A percentile compares a stretch with the other conserved stretches of the same genome.
Conservation (phyloP, 2,797 vertebrate species). For the Sebastes miniatus region DNA sequence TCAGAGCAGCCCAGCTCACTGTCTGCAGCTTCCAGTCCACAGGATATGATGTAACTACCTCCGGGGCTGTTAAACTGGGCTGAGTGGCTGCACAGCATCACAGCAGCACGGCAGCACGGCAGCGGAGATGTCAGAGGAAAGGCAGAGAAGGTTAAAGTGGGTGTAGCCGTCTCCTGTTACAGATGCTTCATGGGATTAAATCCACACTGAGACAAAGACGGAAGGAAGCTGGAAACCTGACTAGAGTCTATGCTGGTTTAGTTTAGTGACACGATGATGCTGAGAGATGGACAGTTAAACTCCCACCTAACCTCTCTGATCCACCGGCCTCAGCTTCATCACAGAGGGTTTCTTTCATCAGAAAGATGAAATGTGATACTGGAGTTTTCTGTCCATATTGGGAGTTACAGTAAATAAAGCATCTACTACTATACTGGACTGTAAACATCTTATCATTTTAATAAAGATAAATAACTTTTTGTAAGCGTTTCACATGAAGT, state of each 20-base stretch:
- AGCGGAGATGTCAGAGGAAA: not conserved
- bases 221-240: not conserved
- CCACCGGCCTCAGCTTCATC: not conserved
- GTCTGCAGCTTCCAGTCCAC: not conserved
- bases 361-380: not conserved
- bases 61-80: not conserved
- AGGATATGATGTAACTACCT: constrained; percentile 24
- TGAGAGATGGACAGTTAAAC: no score
- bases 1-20: not conserved
- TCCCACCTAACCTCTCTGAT: not conserved
- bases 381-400: no score
- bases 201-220: not conserved
- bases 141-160: not conserved
- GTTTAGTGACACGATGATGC: not conserved
- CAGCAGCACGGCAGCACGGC: not conserved
- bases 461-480: no score
- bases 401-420: no score
- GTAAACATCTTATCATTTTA: no score
- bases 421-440: no score
- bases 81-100: not conserved
- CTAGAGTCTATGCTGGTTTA: rapidly evolving
- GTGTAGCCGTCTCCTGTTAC: not conserved
- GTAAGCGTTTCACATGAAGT: not conserved
- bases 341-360: not conserved
- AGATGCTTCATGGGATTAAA: constrained; percentile 4